Conservation (phyloP, 2,888 invertebrate genomes). For the Cryptus armator region DNA sequence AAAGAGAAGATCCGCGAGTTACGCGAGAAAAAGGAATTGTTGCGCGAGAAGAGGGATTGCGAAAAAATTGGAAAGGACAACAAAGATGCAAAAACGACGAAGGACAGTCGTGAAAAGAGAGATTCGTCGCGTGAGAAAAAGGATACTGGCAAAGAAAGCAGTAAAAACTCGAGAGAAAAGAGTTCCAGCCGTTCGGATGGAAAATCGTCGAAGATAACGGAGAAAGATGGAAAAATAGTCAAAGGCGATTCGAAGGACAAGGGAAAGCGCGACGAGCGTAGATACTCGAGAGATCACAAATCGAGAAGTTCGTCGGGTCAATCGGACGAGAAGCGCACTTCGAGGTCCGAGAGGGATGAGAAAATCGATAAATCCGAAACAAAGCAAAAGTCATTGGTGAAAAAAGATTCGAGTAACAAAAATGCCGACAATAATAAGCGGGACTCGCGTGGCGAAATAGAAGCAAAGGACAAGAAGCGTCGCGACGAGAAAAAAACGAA, state of each 20-base stretch:
- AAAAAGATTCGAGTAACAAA: constrained; percentile 65
- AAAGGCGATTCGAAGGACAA: constrained; percentile 73
- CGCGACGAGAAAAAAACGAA: constrained; percentile 84
- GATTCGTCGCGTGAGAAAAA: constrained; percentile 79
- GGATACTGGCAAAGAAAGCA: constrained; percentile 76
- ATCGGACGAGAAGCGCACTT: constrained; percentile 84
- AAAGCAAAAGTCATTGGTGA: constrained; percentile 44
- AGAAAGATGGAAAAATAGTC: constrained; percentile 65
- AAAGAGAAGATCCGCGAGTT: constrained; percentile 84
- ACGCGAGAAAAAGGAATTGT: constrained; percentile 82
- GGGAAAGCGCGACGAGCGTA: constrained; percentile 64
- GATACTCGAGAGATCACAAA: constrained; percentile 77
- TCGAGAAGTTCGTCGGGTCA: constrained; percentile 71
- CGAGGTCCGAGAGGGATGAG: constrained; percentile 80
- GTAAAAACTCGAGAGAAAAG: constrained; percentile 74
- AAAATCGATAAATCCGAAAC: constrained; percentile 64
- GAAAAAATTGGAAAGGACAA: constrained; percentile 77
- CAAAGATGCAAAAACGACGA: constrained; percentile 76
- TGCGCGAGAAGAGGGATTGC: constrained; percentile 81
- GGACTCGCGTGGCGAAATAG: constrained; percentile 72
- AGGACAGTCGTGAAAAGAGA: constrained; percentile 76
- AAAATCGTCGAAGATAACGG: constrained; percentile 73
- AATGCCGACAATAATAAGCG: constrained; percentile 70
- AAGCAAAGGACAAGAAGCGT: constrained; percentile 80
- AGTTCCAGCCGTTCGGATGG: constrained; percentile 77